Evolutionary conservation across 1,140 invertebrate genomes (phyloP), one percentile per base, ranked within the genome.

Genomic region (Coelopa frigida): DNA sequence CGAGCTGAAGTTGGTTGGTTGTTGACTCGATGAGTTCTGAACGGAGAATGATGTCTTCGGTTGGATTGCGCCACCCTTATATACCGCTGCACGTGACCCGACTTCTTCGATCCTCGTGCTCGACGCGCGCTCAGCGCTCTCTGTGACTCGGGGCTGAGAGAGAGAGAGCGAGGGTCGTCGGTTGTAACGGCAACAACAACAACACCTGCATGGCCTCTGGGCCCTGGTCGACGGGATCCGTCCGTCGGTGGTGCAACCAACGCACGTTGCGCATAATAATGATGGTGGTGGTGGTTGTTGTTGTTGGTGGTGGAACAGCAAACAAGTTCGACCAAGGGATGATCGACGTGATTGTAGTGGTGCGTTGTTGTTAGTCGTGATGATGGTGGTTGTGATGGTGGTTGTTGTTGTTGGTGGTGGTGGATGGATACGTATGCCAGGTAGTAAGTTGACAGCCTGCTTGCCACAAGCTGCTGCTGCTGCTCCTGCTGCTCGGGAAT

Each of bases 41-140:
- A 59, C 53, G 52, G 50, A 59, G 61, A 67, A 62, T 68, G 64
- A 55, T 63, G 55, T 35, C 48, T 24, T 26, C 50, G 50, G 51
- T 54, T 56, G 57, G 52, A 56, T 51, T 52, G 54, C 53, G 54
- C 23, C 27, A 38, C 22, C 52, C 54, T 67, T 67, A 59, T 67
- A 67, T 67, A 67, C 54, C 54, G n/a, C n/a, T 58, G 57, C 63
- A 66, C 63, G 63, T 66, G 63, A 54, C 59, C 42, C 35, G 40
- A 22, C 29, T 8, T 7, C n/a, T 43, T 43, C 20, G 7, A 31
- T 31, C 21, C 17, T 22, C 37, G 18, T 17, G 18, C 23, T 39
- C 10, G 10, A 4, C 11, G 20, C 11, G 12, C n/a, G 37, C 14
- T 21, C 23, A 17, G 26, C 40, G 26, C 15, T 29, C 15, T 21